Evolutionary conservation across 2,888 invertebrate genomes (phyloP).

Genomic region (Leucophenga montana): DNA sequence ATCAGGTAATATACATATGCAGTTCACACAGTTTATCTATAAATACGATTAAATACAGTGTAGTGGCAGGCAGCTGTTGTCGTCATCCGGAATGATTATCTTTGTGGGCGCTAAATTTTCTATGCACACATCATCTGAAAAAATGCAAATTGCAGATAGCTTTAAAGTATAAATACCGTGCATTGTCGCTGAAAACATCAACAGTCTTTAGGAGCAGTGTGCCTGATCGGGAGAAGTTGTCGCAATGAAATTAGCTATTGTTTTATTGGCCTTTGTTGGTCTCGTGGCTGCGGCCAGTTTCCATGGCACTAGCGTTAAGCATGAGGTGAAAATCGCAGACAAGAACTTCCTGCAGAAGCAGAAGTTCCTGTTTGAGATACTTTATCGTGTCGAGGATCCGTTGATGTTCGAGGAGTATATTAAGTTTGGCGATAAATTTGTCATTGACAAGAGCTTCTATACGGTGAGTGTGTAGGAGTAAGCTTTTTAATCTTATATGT

Average conservation of each 20-base stretch:
- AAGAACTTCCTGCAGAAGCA: constrained; percentile 58
- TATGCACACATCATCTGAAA: too few relatives aligned
- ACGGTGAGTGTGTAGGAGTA: constrained; percentile 42
- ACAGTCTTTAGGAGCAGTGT: constrained; percentile 46
- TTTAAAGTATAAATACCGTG: too few relatives aligned
- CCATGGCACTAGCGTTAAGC: constrained; percentile 45
- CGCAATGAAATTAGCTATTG: constrained; percentile 63
- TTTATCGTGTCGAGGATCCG: constrained; percentile 52
- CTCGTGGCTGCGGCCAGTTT: constrained; percentile 55
- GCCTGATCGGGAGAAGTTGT: constrained; percentile 57
- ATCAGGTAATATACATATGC: too few relatives aligned
- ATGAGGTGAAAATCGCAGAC: constrained; percentile 57
- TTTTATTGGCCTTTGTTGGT: constrained; percentile 62
- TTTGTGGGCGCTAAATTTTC: too few relatives aligned
- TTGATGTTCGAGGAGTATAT: constrained; percentile 62
- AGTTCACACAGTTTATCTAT: too few relatives aligned
- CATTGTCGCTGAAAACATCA: background rate
- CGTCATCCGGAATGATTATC: too few relatives aligned
- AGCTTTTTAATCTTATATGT: background rate
- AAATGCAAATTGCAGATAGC: too few relatives aligned
- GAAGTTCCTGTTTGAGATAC: constrained; percentile 61
- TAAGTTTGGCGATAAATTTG: constrained; percentile 74
- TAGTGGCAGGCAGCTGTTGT: too few relatives aligned
- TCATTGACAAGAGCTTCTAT: constrained; percentile 59
- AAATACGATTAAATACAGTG: too few relatives aligned